Conservation (phyloP, 2,113 vertebrate species). For the Bucco capensis region DNA sequence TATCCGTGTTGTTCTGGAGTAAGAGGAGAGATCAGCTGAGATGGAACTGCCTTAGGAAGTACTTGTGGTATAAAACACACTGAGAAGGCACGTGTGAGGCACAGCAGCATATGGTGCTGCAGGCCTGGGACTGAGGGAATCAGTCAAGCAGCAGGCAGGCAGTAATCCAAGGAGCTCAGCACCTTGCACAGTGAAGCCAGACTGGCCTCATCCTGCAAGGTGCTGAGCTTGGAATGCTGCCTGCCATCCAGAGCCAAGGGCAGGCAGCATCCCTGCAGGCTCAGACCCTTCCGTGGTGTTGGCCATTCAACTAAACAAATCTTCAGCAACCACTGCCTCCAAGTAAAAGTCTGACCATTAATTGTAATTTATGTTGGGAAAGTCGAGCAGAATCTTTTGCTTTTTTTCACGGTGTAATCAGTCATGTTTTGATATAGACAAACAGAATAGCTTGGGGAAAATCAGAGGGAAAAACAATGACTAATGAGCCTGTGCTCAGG, state of each 20-base stretch:
- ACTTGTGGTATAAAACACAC: neutral
- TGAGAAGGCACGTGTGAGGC: neutral
- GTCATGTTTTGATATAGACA: neutral
- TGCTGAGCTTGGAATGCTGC: neutral
- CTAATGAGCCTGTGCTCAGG: neutral
- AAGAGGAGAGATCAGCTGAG: neutral
- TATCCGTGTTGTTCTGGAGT: fast-evolving
- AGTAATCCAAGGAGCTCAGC: too few species aligned
- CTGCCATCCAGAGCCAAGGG: neutral
- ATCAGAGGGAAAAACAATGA: neutral
- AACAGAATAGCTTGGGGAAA: constrained; percentile 1
- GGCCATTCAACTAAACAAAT: neutral
- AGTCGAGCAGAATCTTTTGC: neutral
- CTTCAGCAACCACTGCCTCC: neutral
- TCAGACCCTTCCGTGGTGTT: fast-evolving
- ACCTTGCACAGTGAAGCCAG: too few species aligned
- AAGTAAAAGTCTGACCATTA: neutral
- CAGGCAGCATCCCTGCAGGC: neutral
- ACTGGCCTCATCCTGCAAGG: neutral
- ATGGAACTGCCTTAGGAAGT: neutral
- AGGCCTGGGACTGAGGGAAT: neutral
- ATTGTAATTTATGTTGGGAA: neutral
- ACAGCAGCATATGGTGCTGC: fast-evolving
- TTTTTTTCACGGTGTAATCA: neutral
- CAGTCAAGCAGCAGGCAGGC: neutral